phyloP scores from a whole-genome alignment of 2,888 invertebrate genomes.

The Helobdella robusta region DNA sequence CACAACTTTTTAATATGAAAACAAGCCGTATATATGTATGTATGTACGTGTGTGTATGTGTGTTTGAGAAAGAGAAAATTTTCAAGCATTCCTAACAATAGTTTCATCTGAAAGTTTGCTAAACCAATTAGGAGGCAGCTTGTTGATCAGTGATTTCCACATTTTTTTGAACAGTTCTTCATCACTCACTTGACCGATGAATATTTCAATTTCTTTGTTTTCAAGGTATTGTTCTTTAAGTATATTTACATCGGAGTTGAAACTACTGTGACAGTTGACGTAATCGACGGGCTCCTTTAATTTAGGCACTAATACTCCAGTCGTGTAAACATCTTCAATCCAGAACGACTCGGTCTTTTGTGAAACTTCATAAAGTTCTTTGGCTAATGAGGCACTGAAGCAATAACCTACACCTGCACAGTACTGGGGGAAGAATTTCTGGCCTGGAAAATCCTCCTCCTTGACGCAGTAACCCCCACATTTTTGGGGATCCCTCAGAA shows the following conservation, averaged over 20 bases:
- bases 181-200: constrained; percentile 28
- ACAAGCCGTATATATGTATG: no score
- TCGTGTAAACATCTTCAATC: constrained; percentile 45
- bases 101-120: constrained; percentile 20
- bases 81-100: not conserved
- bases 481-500: constrained; percentile 33
- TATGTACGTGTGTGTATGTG: no score
- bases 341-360: constrained; percentile 38
- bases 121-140: constrained; percentile 15
- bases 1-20: no score
- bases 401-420: constrained; percentile 42
- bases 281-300: constrained; percentile 36
- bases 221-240: constrained; percentile 30
- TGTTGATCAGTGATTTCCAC: constrained; percentile 25
- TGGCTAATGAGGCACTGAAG: constrained; percentile 38
- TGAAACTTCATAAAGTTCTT: constrained; percentile 38
- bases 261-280: constrained; percentile 65
- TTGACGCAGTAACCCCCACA: constrained; percentile 36
- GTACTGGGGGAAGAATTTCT: constrained; percentile 38
- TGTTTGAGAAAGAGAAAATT: not conserved
- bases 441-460: constrained; percentile 33
- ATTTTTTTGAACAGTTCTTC: constrained; percentile 11
- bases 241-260: constrained; percentile 61
- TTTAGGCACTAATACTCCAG: constrained; percentile 38
- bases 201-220: constrained; percentile 4